A percentile compares a stretch with the other conserved stretches of the same genome.
Evolutionary conservation across 2,888 invertebrate species (phyloP).

Genomic region (Eremobia ochroleuca): DNA sequence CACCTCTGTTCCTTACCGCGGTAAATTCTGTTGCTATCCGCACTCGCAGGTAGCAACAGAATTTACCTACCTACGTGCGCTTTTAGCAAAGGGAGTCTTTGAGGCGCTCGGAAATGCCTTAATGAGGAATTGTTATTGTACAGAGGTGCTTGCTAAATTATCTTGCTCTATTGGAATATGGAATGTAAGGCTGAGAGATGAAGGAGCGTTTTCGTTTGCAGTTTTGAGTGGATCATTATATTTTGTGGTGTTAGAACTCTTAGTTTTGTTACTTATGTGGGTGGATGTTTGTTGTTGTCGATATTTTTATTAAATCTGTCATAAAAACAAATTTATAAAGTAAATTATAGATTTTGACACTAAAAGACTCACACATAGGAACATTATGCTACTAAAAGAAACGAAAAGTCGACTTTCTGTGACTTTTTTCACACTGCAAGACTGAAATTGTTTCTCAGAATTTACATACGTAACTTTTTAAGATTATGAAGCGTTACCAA

Average conservation of each 20-base stretch:
- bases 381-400: neutral
- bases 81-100: conserved; percentile 60
- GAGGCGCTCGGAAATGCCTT: conserved; percentile 62
- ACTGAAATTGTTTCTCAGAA: neutral
- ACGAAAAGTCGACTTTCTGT: neutral
- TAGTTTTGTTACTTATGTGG: conserved; percentile 6
- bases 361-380: neutral
- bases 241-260: conserved; percentile 13
- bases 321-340: neutral
- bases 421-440: neutral
- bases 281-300: neutral
- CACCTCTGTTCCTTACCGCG: conserved; percentile 57
- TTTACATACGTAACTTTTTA: neutral
- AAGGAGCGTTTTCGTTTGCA: conserved; percentile 37
- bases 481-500: neutral
- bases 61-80: conserved; percentile 37
- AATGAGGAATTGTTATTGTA: conserved; percentile 69
- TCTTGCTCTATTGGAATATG: conserved; percentile 30
- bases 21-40: conserved; percentile 45
- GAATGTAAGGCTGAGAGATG: neutral
- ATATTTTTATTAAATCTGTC: neutral
- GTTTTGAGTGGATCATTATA: conserved; percentile 27
- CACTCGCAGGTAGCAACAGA: conserved; percentile 5
- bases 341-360: neutral
- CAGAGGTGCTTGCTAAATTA: conserved; percentile 56